These are phyloP conservation scores for Gasterosteus aculeatus DNA, from an alignment of 2,113 vertebrate genomes.

Conservation along the genomic window DNA sequence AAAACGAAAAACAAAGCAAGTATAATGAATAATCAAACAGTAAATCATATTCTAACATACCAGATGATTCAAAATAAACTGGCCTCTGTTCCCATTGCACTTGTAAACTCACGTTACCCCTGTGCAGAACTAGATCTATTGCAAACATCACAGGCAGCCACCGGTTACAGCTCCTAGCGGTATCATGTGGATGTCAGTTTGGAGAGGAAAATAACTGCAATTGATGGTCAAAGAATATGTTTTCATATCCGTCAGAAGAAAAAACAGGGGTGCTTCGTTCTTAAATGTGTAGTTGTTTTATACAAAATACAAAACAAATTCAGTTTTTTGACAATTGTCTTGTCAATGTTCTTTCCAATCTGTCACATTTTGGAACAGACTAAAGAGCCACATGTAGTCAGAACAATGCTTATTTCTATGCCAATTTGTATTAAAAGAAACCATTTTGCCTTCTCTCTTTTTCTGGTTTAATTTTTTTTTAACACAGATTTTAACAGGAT, in stretches of 20 bases:
- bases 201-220: not conserved
- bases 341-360: not conserved
- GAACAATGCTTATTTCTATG: no score
- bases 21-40: not conserved
- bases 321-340: not conserved
- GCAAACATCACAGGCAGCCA: not conserved
- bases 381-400: not conserved
- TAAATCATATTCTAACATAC: not conserved
- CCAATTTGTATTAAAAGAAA: no score
- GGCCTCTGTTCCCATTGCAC: not conserved
- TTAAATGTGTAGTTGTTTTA: not conserved
- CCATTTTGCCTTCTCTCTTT: not conserved
- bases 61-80: not conserved
- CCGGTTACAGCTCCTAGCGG: not conserved
- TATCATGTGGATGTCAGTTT: not conserved
- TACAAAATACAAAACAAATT: not conserved
- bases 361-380: not conserved
- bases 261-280: not conserved
- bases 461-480: slow-evolving; percentile 15
- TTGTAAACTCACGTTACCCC: not conserved
- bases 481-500: not conserved
- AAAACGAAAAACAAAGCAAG: not conserved
- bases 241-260: not conserved
- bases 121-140: not conserved
- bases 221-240: not conserved